Evolutionary conservation across 2,888 invertebrate genomes (phyloP).

Genomic region (Xestia ashworthii): DNA sequence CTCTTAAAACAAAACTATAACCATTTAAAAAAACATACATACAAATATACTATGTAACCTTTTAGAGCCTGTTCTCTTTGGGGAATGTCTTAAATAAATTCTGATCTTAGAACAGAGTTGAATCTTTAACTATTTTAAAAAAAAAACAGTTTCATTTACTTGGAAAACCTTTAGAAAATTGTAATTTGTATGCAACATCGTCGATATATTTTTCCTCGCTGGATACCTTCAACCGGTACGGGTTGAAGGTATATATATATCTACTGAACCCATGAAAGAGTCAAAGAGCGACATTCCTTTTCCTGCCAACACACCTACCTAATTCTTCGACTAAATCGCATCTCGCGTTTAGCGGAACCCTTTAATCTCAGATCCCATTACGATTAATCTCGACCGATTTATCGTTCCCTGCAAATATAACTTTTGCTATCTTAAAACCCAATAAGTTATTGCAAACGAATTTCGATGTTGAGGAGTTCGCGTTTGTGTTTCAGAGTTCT

Average conservation of each 20-base stretch:
- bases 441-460: conserved; percentile 66
- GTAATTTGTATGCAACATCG: not conserved
- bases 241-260: too few species aligned
- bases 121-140: not conserved
- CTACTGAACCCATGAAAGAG: not conserved
- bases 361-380: conserved; percentile 66
- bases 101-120: not conserved
- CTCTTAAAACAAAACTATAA: too few species aligned
- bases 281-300: conserved; percentile 32
- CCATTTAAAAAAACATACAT: too few species aligned
- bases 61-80: too few species aligned
- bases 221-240: too few species aligned
- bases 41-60: too few species aligned
- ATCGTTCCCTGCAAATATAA: conserved; percentile 64
- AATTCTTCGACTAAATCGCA: conserved; percentile 45
- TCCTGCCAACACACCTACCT: conserved; percentile 26
- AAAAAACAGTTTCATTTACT: not conserved
- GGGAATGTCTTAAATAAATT: not conserved
- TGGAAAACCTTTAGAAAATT: too few species aligned
- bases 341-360: conserved; percentile 47
- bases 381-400: conserved; percentile 67
- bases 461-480: conserved; percentile 30
- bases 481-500: conserved; percentile 25
- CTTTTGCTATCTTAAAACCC: conserved; percentile 65
- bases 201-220: not conserved